A percentile compares a stretch with the other conserved stretches of the same genome.
Conservation (phyloP, 2,113 vertebrate species). For the Microtus ochrogaster region DNA sequence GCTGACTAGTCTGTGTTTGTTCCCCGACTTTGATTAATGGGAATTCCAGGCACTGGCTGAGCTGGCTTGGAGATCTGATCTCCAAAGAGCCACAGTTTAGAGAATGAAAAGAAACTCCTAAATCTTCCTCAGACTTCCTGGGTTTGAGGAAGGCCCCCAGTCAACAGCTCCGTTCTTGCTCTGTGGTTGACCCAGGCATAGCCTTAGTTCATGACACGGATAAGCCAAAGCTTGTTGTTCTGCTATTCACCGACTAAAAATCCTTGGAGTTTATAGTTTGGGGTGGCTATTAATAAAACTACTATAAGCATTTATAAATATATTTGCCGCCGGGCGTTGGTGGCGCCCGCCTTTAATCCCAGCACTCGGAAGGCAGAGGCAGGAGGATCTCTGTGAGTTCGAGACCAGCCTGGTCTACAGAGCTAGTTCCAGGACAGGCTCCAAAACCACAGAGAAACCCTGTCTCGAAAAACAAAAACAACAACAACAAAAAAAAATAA, state of each 20-base stretch:
- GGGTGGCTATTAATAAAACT: neutral
- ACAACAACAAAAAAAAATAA: too few relatives aligned
- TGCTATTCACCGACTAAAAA: neutral
- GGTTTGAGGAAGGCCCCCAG: neutral
- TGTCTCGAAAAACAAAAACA: too few relatives aligned
- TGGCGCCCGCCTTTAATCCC: too few relatives aligned
- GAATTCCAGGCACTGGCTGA: conserved; percentile 43
- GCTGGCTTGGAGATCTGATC: conserved; percentile 43
- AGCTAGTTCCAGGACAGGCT: too few relatives aligned
- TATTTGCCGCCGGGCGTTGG: too few relatives aligned
- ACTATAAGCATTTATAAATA: neutral
- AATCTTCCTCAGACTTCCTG: neutral
- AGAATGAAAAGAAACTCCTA: conserved; percentile 9
- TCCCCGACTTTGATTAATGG: conserved; percentile 68
- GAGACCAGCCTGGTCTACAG: too few relatives aligned
- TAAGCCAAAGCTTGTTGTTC: neutral
- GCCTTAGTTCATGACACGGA: neutral
- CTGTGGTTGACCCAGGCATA: neutral
- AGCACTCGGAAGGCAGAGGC: too few relatives aligned
- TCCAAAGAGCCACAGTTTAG: conserved; percentile 1
- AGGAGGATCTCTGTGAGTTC: too few relatives aligned
- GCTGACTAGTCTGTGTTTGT: conserved; percentile 39
- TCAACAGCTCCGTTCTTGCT: neutral
- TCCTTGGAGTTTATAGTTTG: neutral
- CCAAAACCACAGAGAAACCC: too few relatives aligned